These are phyloP conservation scores for Eremobia ochroleuca DNA, from an alignment of 2,888 invertebrate genomes.

Conservation along the genomic window DNA sequence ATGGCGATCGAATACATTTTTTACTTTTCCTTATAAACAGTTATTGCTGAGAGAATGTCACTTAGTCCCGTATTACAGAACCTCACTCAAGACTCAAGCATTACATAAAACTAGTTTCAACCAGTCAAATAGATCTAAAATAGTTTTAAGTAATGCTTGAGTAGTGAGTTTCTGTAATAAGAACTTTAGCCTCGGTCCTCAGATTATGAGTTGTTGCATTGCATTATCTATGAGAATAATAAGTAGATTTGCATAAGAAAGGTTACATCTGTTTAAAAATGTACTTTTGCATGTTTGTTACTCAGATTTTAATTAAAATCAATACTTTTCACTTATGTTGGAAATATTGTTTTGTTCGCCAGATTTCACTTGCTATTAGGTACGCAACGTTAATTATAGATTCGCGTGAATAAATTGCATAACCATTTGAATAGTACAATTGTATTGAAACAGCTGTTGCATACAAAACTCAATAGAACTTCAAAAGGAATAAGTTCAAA, in stretches of 20 bases:
- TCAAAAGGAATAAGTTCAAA: conserved; percentile 34
- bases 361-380: neutral
- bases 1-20: neutral
- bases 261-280: neutral
- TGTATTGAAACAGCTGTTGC: neutral
- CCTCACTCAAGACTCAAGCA: too few relatives aligned
- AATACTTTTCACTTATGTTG: neutral
- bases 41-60: neutral
- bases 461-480: conserved; percentile 21
- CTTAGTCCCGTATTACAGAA: too few relatives aligned
- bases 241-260: neutral
- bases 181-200: too few relatives aligned
- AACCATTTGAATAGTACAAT: neutral
- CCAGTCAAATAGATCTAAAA: too few relatives aligned
- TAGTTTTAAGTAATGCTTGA: too few relatives aligned
- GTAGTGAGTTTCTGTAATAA: too few relatives aligned
- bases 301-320: neutral
- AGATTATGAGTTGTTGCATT: neutral
- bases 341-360: neutral
- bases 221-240: neutral
- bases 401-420: neutral
- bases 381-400: neutral
- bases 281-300: too few relatives aligned
- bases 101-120: too few relatives aligned
- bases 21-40: neutral